A percentile compares a stretch with the other conserved stretches of the same genome.
Conservation (phyloP, 2,888 invertebrate species). For the Limnephilus rhombicus region DNA sequence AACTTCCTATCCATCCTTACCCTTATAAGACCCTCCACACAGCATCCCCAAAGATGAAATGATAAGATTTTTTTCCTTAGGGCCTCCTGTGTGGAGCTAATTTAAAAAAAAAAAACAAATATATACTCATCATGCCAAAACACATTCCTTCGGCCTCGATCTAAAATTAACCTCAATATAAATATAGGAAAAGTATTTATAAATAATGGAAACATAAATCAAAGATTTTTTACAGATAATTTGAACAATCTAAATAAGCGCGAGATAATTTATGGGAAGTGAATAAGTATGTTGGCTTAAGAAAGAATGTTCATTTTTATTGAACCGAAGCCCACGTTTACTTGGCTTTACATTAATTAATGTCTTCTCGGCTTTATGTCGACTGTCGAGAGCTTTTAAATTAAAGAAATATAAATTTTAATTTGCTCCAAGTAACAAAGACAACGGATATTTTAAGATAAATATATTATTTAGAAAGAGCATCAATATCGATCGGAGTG, state of each 20-base stretch:
- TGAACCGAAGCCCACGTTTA: constrained; percentile 32
- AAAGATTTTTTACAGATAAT: constrained; percentile 7
- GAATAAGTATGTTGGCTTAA: constrained; percentile 33
- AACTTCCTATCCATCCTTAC: too few relatives aligned
- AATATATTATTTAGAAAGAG: not conserved
- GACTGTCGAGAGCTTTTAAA: constrained; percentile 31
- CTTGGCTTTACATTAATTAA: constrained; percentile 20
- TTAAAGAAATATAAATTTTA: constrained; percentile 18
- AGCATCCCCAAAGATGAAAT: too few relatives aligned
- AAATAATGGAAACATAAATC: not conserved
- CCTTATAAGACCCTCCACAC: too few relatives aligned
- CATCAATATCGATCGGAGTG: not conserved
- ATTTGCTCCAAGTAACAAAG: not conserved
- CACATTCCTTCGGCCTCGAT: not conserved
- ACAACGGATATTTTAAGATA: constrained; percentile 1
- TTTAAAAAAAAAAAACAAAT: not conserved
- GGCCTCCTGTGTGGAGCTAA: too few relatives aligned
- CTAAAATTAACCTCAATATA: not conserved
- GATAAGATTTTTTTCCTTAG: too few relatives aligned
- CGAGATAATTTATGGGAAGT: constrained; percentile 31
- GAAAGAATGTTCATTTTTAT: constrained; percentile 23
- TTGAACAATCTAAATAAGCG: constrained; percentile 32
- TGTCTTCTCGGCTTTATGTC: constrained; percentile 9
- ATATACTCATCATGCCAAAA: not conserved
- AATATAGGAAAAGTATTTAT: not conserved